phyloP scores from a whole-genome alignment of 2,888 invertebrate species.

The Heteromurus nitidus region DNA sequence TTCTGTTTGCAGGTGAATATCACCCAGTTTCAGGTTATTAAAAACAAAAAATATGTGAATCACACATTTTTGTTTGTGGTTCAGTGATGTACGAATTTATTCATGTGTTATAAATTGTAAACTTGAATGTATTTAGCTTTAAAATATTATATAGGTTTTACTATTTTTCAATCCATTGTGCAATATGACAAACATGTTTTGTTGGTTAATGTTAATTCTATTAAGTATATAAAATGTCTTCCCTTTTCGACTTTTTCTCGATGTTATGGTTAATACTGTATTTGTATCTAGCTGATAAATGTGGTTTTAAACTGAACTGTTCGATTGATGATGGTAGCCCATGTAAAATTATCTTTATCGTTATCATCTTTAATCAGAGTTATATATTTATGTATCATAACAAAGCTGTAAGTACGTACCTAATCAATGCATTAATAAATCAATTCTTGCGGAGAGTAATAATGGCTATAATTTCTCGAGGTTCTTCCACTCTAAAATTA shows the following conservation, averaged over 20 bases:
- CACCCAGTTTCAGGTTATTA: background rate
- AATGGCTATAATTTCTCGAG: background rate
- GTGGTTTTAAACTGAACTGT: no score
- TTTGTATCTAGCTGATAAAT: background rate
- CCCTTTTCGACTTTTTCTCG: background rate
- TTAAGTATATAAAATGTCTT: background rate
- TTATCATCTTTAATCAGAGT: background rate
- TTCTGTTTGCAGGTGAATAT: background rate
- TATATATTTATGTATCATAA: background rate
- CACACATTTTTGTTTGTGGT: background rate
- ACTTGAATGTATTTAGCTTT: background rate
- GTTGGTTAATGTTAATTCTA: no score
- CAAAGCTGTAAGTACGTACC: no score
- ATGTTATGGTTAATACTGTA: background rate
- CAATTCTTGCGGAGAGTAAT: no score
- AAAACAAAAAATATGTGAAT: background rate
- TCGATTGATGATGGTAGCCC: no score
- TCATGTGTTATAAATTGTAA: background rate
- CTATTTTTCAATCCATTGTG: no score
- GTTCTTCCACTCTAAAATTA: background rate
- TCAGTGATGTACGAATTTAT: background rate
- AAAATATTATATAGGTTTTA: background rate
- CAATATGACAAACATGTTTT: no score
- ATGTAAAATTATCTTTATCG: background rate
- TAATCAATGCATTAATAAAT: conserved; percentile 3